A percentile compares a stretch with the other conserved stretches of the same genome.
These are phyloP conservation scores for Drosophila quinaria DNA, from an alignment of 2,888 invertebrate species.

Conservation along the genomic window DNA sequence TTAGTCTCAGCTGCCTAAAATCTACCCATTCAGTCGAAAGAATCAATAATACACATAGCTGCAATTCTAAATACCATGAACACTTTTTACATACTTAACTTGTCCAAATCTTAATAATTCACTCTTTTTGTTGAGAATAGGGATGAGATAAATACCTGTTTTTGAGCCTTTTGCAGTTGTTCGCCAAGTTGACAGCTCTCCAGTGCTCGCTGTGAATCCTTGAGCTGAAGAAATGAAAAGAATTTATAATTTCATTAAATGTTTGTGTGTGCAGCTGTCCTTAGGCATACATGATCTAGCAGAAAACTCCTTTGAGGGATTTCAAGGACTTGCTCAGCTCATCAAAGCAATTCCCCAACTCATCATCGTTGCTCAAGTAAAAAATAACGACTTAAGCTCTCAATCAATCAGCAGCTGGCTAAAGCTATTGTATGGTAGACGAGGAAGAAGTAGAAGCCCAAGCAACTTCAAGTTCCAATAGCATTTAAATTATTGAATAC, in stretches of 20 bases:
- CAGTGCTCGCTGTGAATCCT: slow-evolving; percentile 2
- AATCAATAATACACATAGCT: background rate
- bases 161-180: slow-evolving; percentile 2
- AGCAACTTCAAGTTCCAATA: slow-evolving; percentile 32
- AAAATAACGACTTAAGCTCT: slow-evolving; percentile 56
- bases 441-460: slow-evolving; percentile 11
- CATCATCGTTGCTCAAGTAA: slow-evolving; percentile 33
- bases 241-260: slow-evolving; percentile 19
- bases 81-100: background rate
- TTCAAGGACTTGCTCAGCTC: slow-evolving; percentile 35
- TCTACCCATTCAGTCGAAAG: background rate
- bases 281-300: slow-evolving; percentile 32
- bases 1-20: background rate
- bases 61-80: background rate
- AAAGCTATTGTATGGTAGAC: slow-evolving; percentile 65
- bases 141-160: background rate
- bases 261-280: slow-evolving; percentile 15
- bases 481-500: slow-evolving; percentile 69
- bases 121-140: background rate
- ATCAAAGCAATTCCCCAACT: slow-evolving; percentile 43
- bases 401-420: slow-evolving; percentile 77
- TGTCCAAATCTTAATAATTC: background rate
- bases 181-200: slow-evolving; percentile 28
- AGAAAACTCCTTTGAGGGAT: slow-evolving; percentile 28
- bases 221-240: slow-evolving; percentile 7